Percentiles rank a stretch among this genome's conserved stretches.
Evolutionary conservation across 2,113 vertebrate genomes (phyloP).

Genomic region (Callipepla californica): DNA sequence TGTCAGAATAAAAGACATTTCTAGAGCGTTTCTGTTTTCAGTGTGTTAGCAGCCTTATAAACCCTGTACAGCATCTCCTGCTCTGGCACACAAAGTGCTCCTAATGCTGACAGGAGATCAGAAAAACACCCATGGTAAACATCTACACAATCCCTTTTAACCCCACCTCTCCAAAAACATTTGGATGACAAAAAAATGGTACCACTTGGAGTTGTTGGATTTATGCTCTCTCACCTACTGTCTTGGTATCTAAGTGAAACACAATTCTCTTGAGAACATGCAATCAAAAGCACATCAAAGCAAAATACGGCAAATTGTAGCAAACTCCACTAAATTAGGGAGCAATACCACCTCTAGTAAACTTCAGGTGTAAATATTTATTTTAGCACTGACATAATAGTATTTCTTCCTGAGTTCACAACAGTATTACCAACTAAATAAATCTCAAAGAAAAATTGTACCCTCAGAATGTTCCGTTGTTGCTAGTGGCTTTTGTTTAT

Average conservation of each 20-base stretch:
- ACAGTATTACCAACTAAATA: neutral
- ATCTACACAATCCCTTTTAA: neutral
- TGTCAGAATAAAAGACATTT: neutral
- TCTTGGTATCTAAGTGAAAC: neutral
- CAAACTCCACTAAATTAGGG: neutral
- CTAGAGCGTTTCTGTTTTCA: constrained; percentile 2
- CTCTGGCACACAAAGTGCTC: neutral
- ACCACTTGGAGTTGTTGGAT: neutral
- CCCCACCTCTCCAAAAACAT: neutral
- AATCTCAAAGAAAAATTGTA: neutral
- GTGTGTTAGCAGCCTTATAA: neutral
- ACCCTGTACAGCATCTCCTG: neutral
- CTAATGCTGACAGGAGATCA: neutral
- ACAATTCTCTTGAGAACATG: neutral
- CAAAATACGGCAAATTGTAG: neutral
- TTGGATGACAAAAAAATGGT: neutral
- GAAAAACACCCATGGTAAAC: neutral
- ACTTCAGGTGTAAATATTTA: neutral
- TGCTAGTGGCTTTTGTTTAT: neutral
- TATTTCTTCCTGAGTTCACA: neutral
- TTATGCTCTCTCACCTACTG: neutral
- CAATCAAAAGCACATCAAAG: neutral
- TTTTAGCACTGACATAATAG: neutral
- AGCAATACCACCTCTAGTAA: neutral
- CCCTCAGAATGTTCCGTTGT: neutral